These are phyloP conservation scores for Anthonomus grandis DNA, from an alignment of 1,140 invertebrate genomes.

Conservation along the genomic window DNA sequence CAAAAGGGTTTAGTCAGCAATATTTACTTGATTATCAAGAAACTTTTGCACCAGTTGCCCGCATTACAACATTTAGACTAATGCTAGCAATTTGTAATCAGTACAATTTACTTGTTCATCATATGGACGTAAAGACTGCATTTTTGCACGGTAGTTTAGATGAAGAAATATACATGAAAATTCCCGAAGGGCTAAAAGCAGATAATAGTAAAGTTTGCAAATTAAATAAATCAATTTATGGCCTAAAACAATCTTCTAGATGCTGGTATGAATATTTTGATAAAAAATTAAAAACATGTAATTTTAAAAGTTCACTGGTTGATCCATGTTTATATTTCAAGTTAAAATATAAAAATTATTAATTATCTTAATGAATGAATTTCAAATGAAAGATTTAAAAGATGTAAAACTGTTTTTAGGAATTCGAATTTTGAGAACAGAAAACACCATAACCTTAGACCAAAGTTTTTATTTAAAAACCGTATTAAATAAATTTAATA, in stretches of 20 bases:
- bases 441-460: neutral
- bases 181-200: constrained; percentile 41
- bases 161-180: constrained; percentile 45
- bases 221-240: constrained; percentile 48
- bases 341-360: neutral
- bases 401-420: constrained; percentile 1
- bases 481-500: constrained; percentile 12
- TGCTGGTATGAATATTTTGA: constrained; percentile 40
- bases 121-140: constrained; percentile 43
- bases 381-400: constrained; percentile 1
- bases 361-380: neutral
- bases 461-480: neutral
- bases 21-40: no score
- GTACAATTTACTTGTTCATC: constrained; percentile 31
- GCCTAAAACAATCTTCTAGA: constrained; percentile 47
- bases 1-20: no score
- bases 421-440: neutral
- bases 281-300: no score
- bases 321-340: neutral
- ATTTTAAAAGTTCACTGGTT: neutral
- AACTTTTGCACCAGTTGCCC: no score
- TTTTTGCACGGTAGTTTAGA: constrained; percentile 45
- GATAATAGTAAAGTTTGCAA: constrained; percentile 34
- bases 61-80: no score
- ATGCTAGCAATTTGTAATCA: no score